These are phyloP conservation scores for Calyptommatus sinebrachiatus DNA, from an alignment of 2,113 vertebrate species.

Conservation along the genomic window DNA sequence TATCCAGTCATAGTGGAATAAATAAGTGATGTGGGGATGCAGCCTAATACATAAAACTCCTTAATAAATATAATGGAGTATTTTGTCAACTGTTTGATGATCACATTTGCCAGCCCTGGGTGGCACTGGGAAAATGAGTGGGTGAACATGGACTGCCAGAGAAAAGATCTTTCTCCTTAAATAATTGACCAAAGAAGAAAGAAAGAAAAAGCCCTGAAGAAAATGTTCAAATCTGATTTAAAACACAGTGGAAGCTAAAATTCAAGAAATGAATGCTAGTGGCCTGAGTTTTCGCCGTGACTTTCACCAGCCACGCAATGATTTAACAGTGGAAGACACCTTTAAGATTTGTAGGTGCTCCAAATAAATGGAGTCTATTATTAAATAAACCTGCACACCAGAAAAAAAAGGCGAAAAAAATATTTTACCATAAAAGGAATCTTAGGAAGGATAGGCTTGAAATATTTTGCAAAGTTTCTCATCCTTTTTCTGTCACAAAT, in stretches of 20 bases:
- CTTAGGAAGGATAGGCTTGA: background rate
- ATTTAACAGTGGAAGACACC: background rate
- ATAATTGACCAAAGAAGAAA: background rate
- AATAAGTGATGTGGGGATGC: too few species aligned
- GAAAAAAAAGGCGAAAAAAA: slow-evolving; percentile 1
- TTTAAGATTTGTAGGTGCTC: background rate
- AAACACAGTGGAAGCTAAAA: background rate
- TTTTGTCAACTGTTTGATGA: slow-evolving; percentile 18
- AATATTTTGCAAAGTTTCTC: slow-evolving; percentile 24
- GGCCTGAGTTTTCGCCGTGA: background rate
- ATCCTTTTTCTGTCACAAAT: slow-evolving; percentile 38
- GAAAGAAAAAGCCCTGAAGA: too few species aligned
- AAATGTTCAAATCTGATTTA: background rate
- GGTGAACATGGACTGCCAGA: background rate
- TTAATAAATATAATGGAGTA: slow-evolving; percentile 34
- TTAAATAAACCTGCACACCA: slow-evolving; percentile 11
- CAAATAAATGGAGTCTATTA: background rate
- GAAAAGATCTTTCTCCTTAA: background rate
- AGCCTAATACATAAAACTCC: slow-evolving; percentile 19
- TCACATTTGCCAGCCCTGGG: background rate
- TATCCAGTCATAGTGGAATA: too few species aligned
- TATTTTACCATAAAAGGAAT: background rate
- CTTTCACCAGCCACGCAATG: background rate
- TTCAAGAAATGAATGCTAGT: background rate
- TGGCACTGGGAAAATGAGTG: background rate